Percentiles rank a stretch among this genome's conserved stretches.
Conservation (phyloP, 1,140 invertebrate genomes). For the Temnothorax longispinosus region DNA sequence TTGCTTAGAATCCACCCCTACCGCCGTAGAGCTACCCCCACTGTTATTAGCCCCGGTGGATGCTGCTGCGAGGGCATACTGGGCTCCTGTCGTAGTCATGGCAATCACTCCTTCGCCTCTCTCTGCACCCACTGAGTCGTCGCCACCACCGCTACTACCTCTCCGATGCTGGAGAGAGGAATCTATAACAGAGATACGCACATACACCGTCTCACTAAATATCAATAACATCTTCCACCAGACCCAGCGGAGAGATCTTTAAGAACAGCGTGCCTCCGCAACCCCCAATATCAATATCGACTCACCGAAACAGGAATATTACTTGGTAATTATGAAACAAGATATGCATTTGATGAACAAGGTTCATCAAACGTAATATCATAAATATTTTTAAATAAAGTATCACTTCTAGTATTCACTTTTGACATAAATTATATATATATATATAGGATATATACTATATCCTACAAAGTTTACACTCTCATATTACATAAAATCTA, state of each 20-base stretch:
- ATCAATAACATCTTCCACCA: conserved; percentile 77
- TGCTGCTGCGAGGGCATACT: conserved; percentile 84
- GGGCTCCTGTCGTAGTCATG: conserved; percentile 86
- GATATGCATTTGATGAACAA: not conserved
- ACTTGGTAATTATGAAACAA: conserved; percentile 21
- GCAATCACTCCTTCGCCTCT: conserved; percentile 83
- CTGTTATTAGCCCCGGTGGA: conserved; percentile 82
- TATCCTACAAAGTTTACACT: not conserved
- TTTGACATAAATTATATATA: not conserved
- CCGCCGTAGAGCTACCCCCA: conserved; percentile 80
- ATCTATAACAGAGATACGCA: conserved; percentile 73
- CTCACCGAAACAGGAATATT: not conserved
- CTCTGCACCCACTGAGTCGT: conserved; percentile 79
- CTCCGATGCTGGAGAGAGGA: conserved; percentile 79
- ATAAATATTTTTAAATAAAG: not conserved
- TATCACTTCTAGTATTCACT: not conserved
- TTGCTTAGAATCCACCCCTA: conserved; percentile 83
- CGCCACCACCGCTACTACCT: conserved; percentile 76
- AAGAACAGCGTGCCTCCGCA: conserved; percentile 7
- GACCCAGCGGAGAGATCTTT: conserved; percentile 21
- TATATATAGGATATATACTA: not conserved
- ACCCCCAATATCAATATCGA: conserved; percentile 35
- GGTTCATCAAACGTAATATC: not conserved
- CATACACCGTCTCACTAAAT: conserved; percentile 67
- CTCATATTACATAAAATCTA: not conserved